A percentile compares a stretch with the other conserved stretches of the same genome.
phyloP scores from a whole-genome alignment of 2,113 vertebrate genomes.

The Hydrolagus affinis region DNA sequence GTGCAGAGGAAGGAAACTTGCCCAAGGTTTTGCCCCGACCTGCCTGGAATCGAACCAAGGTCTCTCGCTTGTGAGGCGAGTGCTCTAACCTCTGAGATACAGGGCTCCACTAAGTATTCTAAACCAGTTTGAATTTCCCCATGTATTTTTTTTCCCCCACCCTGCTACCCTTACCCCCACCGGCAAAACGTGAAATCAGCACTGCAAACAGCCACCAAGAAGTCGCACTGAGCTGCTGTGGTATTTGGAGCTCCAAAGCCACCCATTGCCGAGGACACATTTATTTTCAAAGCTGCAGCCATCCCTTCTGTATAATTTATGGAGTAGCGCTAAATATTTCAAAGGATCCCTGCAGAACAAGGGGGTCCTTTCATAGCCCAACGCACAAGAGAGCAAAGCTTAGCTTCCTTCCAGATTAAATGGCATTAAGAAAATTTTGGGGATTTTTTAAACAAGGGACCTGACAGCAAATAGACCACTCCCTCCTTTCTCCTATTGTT shows the following conservation, averaged over 20 bases:
- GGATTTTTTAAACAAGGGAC: constrained; percentile 13
- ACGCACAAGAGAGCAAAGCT: constrained; percentile 27
- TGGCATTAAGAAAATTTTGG: constrained; percentile 30
- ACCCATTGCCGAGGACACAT: constrained; percentile 9
- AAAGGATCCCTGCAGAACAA: constrained; percentile 14
- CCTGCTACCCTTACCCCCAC: too few relatives aligned
- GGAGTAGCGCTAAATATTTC: constrained; percentile 32
- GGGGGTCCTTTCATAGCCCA: constrained; percentile 27
- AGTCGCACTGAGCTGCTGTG: neutral
- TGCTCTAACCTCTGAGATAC: too few relatives aligned
- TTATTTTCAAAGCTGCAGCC: constrained; percentile 17
- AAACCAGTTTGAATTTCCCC: neutral
- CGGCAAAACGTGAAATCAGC: neutral
- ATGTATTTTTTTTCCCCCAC: neutral
- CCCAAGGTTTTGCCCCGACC: too few relatives aligned
- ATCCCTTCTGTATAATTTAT: constrained; percentile 33
- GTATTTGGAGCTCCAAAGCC: constrained; percentile 9
- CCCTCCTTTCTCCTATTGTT: constrained; percentile 50
- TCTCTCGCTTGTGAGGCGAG: too few relatives aligned
- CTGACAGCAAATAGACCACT: constrained; percentile 51
- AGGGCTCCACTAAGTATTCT: too few relatives aligned
- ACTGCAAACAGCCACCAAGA: neutral
- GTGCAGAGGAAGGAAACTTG: too few relatives aligned
- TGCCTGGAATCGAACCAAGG: too few relatives aligned
- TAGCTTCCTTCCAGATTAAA: constrained; percentile 29